phyloP scores from a whole-genome alignment of 1,140 invertebrate species.

The Drosophila aff. region DNA sequence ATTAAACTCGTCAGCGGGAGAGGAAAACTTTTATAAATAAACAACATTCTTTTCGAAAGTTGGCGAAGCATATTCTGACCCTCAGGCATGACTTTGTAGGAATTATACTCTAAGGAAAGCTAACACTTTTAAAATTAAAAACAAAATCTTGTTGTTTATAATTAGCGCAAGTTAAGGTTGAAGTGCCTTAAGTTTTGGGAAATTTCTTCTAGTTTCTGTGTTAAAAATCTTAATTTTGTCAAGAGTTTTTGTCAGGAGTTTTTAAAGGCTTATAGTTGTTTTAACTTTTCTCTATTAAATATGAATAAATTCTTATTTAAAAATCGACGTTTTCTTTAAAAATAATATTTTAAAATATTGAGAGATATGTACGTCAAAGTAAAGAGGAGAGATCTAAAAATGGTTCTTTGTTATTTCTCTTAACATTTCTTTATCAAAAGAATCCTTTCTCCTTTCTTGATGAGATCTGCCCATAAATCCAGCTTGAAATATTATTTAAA shows the following conservation, averaged over 20 bases:
- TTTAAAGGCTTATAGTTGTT: too few species aligned
- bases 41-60: constrained; percentile 14
- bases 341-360: too few species aligned
- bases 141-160: constrained; percentile 6
- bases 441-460: neutral
- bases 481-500: neutral
- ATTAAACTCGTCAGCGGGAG: constrained; percentile 26
- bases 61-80: neutral
- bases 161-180: neutral
- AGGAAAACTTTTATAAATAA: constrained; percentile 5
- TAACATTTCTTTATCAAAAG: neutral
- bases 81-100: constrained; percentile 6
- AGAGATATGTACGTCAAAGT: neutral
- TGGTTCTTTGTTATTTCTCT: neutral
- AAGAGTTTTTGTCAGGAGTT: neutral
- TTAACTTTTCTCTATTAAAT: neutral
- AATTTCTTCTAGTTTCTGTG: neutral
- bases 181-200: neutral
- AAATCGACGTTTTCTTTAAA: too few species aligned
- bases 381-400: neutral
- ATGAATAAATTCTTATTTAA: too few species aligned
- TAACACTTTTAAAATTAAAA: neutral
- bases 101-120: neutral
- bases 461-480: neutral
- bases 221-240: too few species aligned